phyloP scores from a whole-genome alignment of 2,113 vertebrate genomes.

The Sialia sialis region DNA sequence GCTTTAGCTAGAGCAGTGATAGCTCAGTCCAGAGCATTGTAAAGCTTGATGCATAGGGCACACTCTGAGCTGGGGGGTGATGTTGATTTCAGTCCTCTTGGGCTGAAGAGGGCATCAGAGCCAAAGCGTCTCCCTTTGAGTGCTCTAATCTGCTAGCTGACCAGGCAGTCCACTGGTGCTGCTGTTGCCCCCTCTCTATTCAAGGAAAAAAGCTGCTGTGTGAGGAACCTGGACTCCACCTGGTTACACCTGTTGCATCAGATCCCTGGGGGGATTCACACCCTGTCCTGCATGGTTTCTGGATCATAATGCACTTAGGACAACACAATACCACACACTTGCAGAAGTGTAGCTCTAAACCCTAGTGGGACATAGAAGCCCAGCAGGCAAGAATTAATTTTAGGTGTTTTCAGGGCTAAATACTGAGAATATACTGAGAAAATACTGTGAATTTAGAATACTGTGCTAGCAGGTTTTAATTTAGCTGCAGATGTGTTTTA shows the following conservation, averaged over 20 bases:
- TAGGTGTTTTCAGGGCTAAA: background rate
- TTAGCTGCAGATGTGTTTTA: background rate
- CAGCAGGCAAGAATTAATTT: background rate
- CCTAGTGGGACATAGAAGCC: background rate
- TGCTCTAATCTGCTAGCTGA: background rate
- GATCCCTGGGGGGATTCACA: background rate
- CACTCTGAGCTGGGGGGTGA: background rate
- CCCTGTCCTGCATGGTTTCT: background rate
- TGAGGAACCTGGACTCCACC: rapidly evolving
- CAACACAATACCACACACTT: background rate
- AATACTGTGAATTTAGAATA: background rate
- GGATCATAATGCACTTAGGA: background rate
- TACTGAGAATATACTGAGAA: background rate
- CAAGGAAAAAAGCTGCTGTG: background rate
- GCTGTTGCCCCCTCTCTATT: background rate
- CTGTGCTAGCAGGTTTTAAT: background rate
- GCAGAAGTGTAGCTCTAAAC: background rate
- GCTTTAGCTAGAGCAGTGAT: background rate
- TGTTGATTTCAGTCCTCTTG: background rate
- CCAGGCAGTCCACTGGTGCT: background rate
- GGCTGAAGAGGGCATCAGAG: background rate
- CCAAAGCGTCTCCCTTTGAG: background rate
- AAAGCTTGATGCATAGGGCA: background rate
- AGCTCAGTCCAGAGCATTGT: background rate
- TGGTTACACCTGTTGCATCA: background rate